Evolutionary conservation across 2,113 vertebrate species (phyloP).

Genomic region (Panurus biarmicus): DNA sequence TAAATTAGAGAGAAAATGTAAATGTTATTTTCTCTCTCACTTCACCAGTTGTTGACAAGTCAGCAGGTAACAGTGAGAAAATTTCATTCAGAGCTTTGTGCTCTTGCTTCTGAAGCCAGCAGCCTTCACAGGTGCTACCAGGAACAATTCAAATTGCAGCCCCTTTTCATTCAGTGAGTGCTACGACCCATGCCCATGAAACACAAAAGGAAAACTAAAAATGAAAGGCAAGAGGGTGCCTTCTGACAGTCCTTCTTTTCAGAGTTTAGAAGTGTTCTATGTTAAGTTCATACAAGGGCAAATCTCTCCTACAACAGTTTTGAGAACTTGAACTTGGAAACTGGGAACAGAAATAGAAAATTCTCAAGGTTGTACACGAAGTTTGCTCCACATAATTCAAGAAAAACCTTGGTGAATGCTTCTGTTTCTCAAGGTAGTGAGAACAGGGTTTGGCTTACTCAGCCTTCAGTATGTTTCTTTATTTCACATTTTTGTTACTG

Average conservation of each 20-base stretch:
- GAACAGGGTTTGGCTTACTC: background rate
- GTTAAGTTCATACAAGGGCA: background rate
- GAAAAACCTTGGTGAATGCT: background rate
- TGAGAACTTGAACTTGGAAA: background rate
- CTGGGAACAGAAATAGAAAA: background rate
- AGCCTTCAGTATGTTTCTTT: background rate
- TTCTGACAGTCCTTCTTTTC: background rate
- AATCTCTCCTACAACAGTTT: background rate
- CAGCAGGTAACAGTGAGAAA: constrained; percentile 24
- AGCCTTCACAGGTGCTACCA: constrained; percentile 17
- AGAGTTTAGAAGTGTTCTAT: background rate
- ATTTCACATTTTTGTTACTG: background rate
- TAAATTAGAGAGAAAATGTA: constrained; percentile 49
- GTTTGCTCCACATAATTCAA: background rate
- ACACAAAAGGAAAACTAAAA: background rate
- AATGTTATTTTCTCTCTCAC: constrained; percentile 32
- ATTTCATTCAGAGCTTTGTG: constrained; percentile 43
- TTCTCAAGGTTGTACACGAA: background rate
- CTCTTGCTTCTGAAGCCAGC: background rate
- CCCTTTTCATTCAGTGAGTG: background rate
- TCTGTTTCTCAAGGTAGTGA: background rate
- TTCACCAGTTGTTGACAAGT: background rate
- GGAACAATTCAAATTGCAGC: background rate
- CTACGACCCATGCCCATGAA: background rate
- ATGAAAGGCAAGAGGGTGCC: background rate